Evolutionary conservation across 37 sponge, comb jelly and placozoan species (phyloP).

Genomic region (Beroe ovata): DNA sequence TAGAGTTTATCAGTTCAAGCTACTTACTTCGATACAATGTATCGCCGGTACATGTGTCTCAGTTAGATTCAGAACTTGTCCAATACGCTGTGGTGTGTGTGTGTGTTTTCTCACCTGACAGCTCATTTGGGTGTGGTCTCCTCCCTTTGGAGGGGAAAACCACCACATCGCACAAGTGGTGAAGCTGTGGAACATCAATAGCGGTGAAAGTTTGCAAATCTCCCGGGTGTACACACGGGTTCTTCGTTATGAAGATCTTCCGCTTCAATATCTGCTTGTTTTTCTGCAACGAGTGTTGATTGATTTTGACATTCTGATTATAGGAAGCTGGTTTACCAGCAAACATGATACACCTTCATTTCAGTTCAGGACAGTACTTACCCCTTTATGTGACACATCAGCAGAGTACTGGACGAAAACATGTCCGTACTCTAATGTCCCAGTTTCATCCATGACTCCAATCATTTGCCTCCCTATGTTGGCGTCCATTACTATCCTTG

Average conservation of each 20-base stretch:
- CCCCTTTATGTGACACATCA: conserved; percentile 5
- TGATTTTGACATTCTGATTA: too few species aligned
- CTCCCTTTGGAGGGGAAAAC: conserved; percentile 65
- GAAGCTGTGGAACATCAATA: conserved; percentile 5
- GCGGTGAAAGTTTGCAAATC: conserved; percentile 35
- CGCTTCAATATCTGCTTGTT: neutral
- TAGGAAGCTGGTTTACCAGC: too few species aligned
- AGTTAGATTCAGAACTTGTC: too few species aligned
- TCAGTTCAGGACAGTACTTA: too few species aligned
- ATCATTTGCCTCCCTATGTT: conserved; percentile 46
- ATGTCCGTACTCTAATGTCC: conserved; percentile 66
- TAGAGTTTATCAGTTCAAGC: too few species aligned
- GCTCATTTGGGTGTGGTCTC: conserved; percentile 67
- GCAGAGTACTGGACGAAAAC: conserved; percentile 64
- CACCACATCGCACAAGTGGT: conserved; percentile 53
- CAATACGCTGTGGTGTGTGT: too few species aligned
- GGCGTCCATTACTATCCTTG: conserved; percentile 17
- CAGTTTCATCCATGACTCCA: conserved; percentile 69
- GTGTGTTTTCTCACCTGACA: conserved; percentile 57
- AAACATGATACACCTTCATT: too few species aligned
- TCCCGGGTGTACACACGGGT: conserved; percentile 65
- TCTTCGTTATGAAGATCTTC: conserved; percentile 55
- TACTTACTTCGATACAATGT: too few species aligned
- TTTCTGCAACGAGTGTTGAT: too few species aligned
- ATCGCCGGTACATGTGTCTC: too few species aligned